Evolutionary conservation across 2,113 vertebrate species (phyloP), one percentile per base, ranked within the genome.

Genomic region (Brienomyrus longianalis): DNA sequence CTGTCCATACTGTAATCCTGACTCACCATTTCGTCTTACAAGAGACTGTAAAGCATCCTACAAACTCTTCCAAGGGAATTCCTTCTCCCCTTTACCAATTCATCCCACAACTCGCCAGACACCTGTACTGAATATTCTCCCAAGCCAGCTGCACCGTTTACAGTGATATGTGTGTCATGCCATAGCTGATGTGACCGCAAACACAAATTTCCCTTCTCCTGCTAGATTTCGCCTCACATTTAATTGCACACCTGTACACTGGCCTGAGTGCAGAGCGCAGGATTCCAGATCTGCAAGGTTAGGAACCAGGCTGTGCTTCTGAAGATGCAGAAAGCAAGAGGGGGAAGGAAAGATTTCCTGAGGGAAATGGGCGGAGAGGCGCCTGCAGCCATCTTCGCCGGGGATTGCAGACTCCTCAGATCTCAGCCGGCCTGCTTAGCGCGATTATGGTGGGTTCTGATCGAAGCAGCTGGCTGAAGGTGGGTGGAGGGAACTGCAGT

Each of bases 351-450:
- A 83, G 77, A 31, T 13, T 77, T 87, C 92, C 92, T 91, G 45
- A 50, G 91, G 91, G 90, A 89, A 19, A 89, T 70, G 48, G 83
- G 86, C 83, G 52, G 91, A 91, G 90, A 92, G 91, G 66, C 59
- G 92, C 93, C 91, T 91, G 90, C 84, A 91, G 92, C 91, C 91
- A 92, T 92, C 92, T 92, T 92, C 89, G 90, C 89, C 89, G 90
- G 90, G 66, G 91, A 93, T 93, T 91, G 90, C 66, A 89, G 89
- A 91, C 91, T 92, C 91, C 86, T 92, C 91, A 92, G 92, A 93
- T 93, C 92, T 92, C 90, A 47, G 88, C 91, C 86, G 90, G 89
- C 92, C 92, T 92, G 93, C 92, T 91, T 91, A 90, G 90, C 54
- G 90, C 89, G 88, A 92, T 92, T 92, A 92, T 62, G 89, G 59